Evolutionary conservation across 2,888 invertebrate genomes (phyloP), one percentile per base, ranked within the genome.

Genomic region (Nomada hirtipes): DNA sequence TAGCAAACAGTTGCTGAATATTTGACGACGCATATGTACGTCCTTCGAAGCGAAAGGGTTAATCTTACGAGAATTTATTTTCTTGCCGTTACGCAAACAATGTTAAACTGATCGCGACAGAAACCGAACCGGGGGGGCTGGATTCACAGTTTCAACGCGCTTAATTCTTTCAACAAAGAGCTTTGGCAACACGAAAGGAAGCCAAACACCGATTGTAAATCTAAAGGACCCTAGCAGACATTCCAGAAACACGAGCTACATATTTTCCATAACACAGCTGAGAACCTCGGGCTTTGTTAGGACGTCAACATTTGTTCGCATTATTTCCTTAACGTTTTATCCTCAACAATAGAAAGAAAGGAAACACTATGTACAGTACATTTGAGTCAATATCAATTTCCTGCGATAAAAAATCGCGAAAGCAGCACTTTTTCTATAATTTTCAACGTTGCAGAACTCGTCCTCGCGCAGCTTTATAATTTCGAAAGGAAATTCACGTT

Each of bases 101-200:
- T 23, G 61, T 76, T 57, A 71, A 71, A 71, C 71, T 71, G 71
- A 76, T 76, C 71, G 71, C 13, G 57, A 57, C 63, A 23, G 63
- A 23, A 20, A 36, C 47, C 61, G 23, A 76, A 61, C 57, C 15
- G 4, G 47, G 47, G 61, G 63, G 57, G 55, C 55, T 71, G 71
- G 63, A 76, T 76, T 57, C 55, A 63, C 76, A 76, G 63, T 76
- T 50, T 64, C 63, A 76, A 63, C 61, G 50, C 23, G 47, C 71
- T 64, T 76, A 76, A 76, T 76, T 71, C 71, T 55, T 71, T 71
- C 55, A 61, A 63, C 76, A 76, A 76, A 76, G 71, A 63, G 61
- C 63, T 76, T 71, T 63, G 76, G 70, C 76, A 76, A 42, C 47
- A 36, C 55, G 71, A 63, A 60, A 71, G 55, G 47, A 50, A 71